Base-by-base conservation (phyloP, 2,888 invertebrate species). In the Cremastinae sp. region DNA sequence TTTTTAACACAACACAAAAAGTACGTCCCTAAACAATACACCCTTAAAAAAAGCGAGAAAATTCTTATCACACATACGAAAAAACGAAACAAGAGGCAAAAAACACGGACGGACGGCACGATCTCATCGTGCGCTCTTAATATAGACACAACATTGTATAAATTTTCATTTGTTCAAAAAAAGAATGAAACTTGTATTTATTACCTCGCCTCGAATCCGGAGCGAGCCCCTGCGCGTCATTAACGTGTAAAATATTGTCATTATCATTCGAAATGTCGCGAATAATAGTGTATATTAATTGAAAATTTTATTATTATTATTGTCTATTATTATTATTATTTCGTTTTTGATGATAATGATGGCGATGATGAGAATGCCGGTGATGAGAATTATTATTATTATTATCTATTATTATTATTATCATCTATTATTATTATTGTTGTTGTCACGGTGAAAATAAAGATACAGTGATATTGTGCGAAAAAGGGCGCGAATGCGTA, bases 231-330 rank as follows among this genome's bases (percentile, higher is more conserved):
- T 81, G 84, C 85, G 87, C 86, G 87, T 86, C 87, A 82, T 87
- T 85, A 85, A 86, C 85, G 83, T 89, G 89, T 89, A 89, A 89
- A 88, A 89, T 89, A 89, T 82, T 86, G 85, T 87, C 88, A 88
- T 87, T 86, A 85, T 86, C 88, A 87, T 85, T 88, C 88, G 86
- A 85, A 85, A 83, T 86, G 88, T 85, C 83, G 86, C 86, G 85
- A 84, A 83, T 82, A 83, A 86, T 83, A 87, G 85, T 89, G 89
- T 88, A 88, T 86, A 85, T 83, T 84, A 83, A 87, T 85, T 84
- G 87, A 53, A 71, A 75, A 58, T 64, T 74, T 74, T 66, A 70
- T 72, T 53, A 75, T 79, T 82, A 83, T 80, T 78, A 85, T 79
- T 80, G 82, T 80, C 28, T 75, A 82, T 79, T 74, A 81, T 80